Conservation (phyloP, 2,797 vertebrate species). For the Sphenodon punctatus region DNA sequence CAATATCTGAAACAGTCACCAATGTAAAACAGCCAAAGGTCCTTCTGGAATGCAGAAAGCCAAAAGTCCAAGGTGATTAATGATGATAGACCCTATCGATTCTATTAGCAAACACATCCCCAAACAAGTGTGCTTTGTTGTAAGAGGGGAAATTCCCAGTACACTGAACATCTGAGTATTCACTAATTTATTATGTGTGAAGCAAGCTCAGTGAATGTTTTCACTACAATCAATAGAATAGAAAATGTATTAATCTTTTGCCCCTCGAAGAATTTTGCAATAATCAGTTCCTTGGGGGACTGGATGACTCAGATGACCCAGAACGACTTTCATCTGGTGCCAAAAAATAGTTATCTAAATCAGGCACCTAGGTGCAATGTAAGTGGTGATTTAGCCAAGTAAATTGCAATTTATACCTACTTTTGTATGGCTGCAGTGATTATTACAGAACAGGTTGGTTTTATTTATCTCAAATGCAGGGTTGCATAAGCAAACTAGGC, state of each 20-base stretch:
- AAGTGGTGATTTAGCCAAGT: background rate
- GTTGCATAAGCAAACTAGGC: too few species aligned
- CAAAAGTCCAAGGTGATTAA: constrained; percentile 29
- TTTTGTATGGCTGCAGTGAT: too few species aligned
- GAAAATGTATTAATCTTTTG: constrained; percentile 28
- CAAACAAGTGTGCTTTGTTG: constrained; percentile 40
- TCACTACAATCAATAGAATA: constrained; percentile 2
- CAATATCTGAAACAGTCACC: constrained; percentile 1
- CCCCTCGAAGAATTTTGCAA: background rate
- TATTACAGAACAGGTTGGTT: too few species aligned
- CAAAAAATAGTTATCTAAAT: background rate
- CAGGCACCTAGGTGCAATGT: background rate
- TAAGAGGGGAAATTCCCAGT: constrained; percentile 10
- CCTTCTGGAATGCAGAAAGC: constrained; percentile 16
- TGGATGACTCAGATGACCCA: background rate
- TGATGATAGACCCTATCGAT: constrained; percentile 26
- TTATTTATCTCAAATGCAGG: too few species aligned
- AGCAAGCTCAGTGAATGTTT: constrained; percentile 18
- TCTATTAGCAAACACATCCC: constrained; percentile 34
- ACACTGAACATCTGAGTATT: background rate
- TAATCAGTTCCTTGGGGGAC: background rate
- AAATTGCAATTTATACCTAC: background rate
- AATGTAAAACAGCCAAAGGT: background rate
- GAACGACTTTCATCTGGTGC: background rate
- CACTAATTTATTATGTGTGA: constrained; percentile 17